A percentile compares a stretch with the other conserved stretches of the same genome.
phyloP scores from a whole-genome alignment of 2,797 vertebrate genomes.

The Enteromius argenteus region DNA sequence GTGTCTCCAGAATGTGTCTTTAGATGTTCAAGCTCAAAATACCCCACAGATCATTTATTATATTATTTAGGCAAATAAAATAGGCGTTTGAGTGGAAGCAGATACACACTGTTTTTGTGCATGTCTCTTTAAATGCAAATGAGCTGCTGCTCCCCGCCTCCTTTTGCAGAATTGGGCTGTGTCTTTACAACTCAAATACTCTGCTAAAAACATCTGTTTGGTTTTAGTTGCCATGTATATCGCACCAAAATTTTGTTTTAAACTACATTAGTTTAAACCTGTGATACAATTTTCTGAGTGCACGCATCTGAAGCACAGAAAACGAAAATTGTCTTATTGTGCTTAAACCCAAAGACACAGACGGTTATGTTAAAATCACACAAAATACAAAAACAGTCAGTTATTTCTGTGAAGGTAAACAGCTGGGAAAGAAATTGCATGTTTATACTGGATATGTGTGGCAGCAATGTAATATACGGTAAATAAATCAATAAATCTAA shows the following conservation, averaged over 20 bases:
- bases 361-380: too few species aligned
- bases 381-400: too few species aligned
- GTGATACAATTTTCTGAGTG: too few species aligned
- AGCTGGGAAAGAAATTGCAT: too few species aligned
- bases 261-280: not conserved
- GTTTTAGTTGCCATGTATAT: not conserved
- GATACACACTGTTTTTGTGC: not conserved
- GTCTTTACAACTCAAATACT: not conserved
- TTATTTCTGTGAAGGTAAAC: too few species aligned
- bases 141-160: not conserved
- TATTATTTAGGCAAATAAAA: not conserved
- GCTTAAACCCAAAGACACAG: too few species aligned
- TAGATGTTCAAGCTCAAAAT: not conserved
- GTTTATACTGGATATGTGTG: too few species aligned
- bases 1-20: not conserved
- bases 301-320: too few species aligned
- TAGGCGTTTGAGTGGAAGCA: not conserved
- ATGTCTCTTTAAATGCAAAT: not conserved
- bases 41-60: not conserved
- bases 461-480: too few species aligned
- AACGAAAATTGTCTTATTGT: too few species aligned
- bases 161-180: not conserved
- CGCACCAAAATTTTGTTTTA: not conserved
- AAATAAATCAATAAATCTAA: too few species aligned
- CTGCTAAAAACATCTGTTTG: not conserved